Base-by-base conservation (phyloP, 2,888 invertebrate species). In the Hedya salicella region DNA sequence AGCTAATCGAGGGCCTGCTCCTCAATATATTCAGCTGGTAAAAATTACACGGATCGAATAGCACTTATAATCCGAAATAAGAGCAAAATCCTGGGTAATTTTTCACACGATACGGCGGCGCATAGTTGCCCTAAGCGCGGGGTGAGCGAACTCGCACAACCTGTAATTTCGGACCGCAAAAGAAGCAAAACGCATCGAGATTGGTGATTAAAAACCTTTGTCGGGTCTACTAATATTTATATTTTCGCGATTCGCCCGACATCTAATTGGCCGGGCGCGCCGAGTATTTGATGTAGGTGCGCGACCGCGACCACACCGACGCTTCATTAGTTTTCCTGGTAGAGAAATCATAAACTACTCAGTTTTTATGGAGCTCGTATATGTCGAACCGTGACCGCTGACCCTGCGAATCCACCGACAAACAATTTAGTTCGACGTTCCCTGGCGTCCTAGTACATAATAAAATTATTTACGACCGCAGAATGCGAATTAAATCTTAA, bases 151-250 rank as follows among this genome's bases (percentile, higher is more conserved):
- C 92, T 86, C 85, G 80, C 85, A 80, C 88, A 87, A 88, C 86
- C 91, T 88, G 91, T 88, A 91, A 91, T 91, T 92, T 91, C 78
- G 91, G 91, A 92, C 92, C 92, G 92, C 92, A 92, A 92, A 92
- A 92, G 83, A 89, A 90, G 81, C 83, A 91, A 90, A 85, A 89
- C 82, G 83, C 81, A 87, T 85, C 81, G 83, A 83, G 90, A 92
- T 92, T 85, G 88, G 90, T 91, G 92, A 92, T 92, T 91, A 91
- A 91, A 91, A 91, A 89, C 91, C 91, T 92, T 92, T 92, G 92
- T 91, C 92, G 92, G 92, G 89, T 91, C 91, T 92, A 92, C 92
- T 92, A 92, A 92, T 92, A 92, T 92, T 92, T 91, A 92, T 92
- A 92, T 92, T 91, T 90, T 91, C 87, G 89, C 90, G 85, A 88